Percentiles rank a stretch among this genome's conserved stretches.
Evolutionary conservation across 2,797 vertebrate species (phyloP).

Genomic region (Platalea minor): DNA sequence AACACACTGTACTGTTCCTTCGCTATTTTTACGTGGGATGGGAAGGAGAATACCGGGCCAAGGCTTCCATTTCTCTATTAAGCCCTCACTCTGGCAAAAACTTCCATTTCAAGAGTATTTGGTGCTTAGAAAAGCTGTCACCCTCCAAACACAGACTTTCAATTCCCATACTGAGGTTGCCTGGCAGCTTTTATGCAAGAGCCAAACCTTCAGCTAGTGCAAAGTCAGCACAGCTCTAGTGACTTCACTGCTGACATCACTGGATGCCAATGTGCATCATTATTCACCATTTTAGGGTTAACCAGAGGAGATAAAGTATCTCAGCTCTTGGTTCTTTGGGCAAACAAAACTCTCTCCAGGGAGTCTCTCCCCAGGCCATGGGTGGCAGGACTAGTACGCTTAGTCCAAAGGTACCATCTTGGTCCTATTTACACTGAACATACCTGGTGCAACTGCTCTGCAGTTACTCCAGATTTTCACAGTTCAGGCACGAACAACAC

Average conservation of each 20-base stretch:
- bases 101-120: not conserved
- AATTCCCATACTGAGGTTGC: not conserved
- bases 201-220: not conserved
- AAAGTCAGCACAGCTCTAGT: not conserved
- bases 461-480: not conserved
- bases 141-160: not conserved
- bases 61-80: conserved; percentile 40
- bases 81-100: not conserved
- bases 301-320: not conserved
- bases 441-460: not conserved
- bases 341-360: not conserved
- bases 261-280: rapidly evolving
- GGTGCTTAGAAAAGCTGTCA: not conserved
- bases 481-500: not conserved
- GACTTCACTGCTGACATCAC: not conserved
- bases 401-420: not conserved
- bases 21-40: not conserved
- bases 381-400: not conserved
- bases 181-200: not conserved
- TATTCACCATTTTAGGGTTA: not conserved
- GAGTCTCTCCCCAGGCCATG: not conserved
- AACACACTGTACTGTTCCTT: not conserved
- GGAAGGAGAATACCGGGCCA: not conserved
- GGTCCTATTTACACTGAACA: not conserved
- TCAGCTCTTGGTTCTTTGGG: not conserved